These are phyloP conservation scores for Chlorodrepanis virens DNA, from an alignment of 2,113 vertebrate genomes.

Conservation along the genomic window DNA sequence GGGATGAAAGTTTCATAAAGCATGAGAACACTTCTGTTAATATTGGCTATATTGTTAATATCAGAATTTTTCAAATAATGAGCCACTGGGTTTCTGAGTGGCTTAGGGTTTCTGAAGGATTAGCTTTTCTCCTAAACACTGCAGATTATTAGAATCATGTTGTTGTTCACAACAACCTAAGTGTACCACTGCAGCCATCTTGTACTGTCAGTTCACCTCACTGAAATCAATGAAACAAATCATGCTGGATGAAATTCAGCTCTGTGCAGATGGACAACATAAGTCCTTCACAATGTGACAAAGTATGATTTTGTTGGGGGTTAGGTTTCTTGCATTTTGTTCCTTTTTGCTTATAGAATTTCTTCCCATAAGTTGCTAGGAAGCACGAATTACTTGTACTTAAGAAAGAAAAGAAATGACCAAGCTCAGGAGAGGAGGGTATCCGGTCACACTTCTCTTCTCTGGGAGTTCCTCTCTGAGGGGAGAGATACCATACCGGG, in stretches of 20 bases:
- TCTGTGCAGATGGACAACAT: neutral
- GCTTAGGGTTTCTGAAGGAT: neutral
- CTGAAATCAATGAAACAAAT: conserved; percentile 2
- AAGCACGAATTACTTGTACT: neutral
- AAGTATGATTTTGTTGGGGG: neutral
- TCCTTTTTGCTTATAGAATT: neutral
- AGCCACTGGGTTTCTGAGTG: neutral
- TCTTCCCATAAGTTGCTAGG: neutral
- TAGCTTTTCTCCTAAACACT: neutral
- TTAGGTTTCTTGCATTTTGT: neutral
- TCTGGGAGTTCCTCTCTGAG: neutral
- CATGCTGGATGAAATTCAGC: neutral
- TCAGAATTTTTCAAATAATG: neutral
- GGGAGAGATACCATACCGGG: neutral
- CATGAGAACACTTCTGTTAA: neutral
- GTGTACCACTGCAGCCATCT: neutral
- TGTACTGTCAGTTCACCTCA: neutral
- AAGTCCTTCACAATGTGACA: neutral
- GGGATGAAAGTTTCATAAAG: neutral
- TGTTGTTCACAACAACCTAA: neutral
- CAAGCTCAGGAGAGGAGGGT: neutral
- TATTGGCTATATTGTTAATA: neutral
- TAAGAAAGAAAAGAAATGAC: neutral
- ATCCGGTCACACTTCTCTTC: neutral
- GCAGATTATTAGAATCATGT: neutral